Evolutionary conservation across 2,797 vertebrate species (phyloP).

Genomic region (Periophthalmus magnuspinnatus): DNA sequence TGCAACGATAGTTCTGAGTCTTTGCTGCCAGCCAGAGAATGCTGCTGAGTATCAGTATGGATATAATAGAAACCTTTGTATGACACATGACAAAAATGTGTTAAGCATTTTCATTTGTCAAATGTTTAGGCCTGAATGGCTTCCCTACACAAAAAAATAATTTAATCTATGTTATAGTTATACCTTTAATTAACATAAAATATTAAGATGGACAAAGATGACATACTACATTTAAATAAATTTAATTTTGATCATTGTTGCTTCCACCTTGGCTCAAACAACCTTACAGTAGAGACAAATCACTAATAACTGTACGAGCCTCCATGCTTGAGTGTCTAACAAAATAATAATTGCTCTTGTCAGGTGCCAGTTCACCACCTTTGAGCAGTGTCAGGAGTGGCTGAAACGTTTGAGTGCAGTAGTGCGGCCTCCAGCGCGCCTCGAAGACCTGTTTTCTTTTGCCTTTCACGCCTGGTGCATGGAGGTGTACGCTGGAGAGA

Average conservation of each 20-base stretch:
- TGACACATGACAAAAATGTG: too few species aligned
- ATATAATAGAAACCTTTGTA: too few species aligned
- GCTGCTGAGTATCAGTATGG: neutral
- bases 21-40: neutral
- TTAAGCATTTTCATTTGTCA: too few species aligned
- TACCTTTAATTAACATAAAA: too few species aligned
- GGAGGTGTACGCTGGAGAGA: constrained; percentile 92
- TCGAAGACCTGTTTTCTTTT: constrained; percentile 96
- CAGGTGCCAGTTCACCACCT: constrained; percentile 96
- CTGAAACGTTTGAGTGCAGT: constrained; percentile 85
- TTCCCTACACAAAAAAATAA: too few species aligned
- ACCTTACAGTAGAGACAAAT: neutral
- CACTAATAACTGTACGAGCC: neutral
- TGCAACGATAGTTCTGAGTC: neutral
- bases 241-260: neutral
- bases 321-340: neutral
- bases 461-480: constrained; percentile 97
- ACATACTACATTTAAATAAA: too few species aligned
- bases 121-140: too few species aligned
- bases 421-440: constrained; percentile 85
- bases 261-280: neutral
- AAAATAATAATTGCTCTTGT: neutral
- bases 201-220: too few species aligned
- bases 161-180: too few species aligned
- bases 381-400: constrained; percentile 98